Evolutionary conservation across 2,797 vertebrate species (phyloP).

Genomic region (Champsocephalus gunnari): DNA sequence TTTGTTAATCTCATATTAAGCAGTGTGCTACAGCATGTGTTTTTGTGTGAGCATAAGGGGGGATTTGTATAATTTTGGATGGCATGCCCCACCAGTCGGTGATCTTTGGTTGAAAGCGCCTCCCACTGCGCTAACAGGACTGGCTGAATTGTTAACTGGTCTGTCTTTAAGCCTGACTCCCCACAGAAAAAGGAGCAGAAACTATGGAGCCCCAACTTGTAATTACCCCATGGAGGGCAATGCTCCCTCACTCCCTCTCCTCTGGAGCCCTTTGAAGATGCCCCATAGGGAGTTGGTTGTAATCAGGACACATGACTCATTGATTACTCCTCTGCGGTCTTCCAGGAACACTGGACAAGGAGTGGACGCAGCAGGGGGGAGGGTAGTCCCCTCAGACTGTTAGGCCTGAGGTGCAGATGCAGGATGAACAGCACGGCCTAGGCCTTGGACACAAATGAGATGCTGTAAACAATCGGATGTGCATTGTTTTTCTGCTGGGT

Average conservation of each 20-base stretch:
- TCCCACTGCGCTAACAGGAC: slow-evolving; percentile 74
- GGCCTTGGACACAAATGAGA: slow-evolving; percentile 54
- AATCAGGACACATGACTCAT: slow-evolving; percentile 82
- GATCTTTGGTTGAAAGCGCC: slow-evolving; percentile 58
- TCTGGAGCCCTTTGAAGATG: slow-evolving; percentile 77
- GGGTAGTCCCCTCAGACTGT: slow-evolving; percentile 41
- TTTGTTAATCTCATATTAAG: slow-evolving; percentile 41
- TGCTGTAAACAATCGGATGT: slow-evolving; percentile 55
- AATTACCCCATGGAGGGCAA: slow-evolving; percentile 82
- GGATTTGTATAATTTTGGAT: slow-evolving; percentile 61
- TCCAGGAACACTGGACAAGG: slow-evolving; percentile 71
- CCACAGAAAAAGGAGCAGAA: slow-evolving; percentile 64
- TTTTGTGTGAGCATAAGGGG: slow-evolving; percentile 37
- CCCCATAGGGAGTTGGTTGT: slow-evolving; percentile 77
- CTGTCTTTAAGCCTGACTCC: slow-evolving; percentile 77
- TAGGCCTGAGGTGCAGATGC: slow-evolving; percentile 35
- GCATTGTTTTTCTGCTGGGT: slow-evolving; percentile 53
- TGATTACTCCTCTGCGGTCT: slow-evolving; percentile 75
- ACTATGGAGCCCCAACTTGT: slow-evolving; percentile 72
- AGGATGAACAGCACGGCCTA: slow-evolving; percentile 37
- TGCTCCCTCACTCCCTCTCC: slow-evolving; percentile 68
- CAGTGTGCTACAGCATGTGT: slow-evolving; percentile 10
- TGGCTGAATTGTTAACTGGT: slow-evolving; percentile 78
- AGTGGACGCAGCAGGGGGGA: slow-evolving; percentile 68
- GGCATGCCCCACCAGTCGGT: slow-evolving; percentile 61